A percentile compares a stretch with the other conserved stretches of the same genome.
Evolutionary conservation across 2,888 invertebrate genomes (phyloP).

Genomic region (Opisthograptis luteolata): DNA sequence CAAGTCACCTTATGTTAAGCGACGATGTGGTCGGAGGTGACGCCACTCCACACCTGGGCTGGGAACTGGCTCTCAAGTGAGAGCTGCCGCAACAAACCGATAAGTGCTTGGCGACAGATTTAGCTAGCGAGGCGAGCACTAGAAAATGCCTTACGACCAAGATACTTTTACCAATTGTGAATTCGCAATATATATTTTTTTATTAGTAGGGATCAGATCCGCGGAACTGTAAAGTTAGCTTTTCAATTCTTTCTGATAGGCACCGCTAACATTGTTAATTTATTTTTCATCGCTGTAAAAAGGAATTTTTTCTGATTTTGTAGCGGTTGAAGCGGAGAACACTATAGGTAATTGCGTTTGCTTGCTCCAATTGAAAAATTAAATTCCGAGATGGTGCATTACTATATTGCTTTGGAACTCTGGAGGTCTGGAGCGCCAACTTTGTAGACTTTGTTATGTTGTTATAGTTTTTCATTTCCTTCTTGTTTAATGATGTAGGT

Average conservation of each 20-base stretch:
- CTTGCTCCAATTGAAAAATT: conserved; percentile 45
- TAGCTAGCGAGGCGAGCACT: too few relatives aligned
- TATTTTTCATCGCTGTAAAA: conserved; percentile 1
- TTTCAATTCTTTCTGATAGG: background rate
- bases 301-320: conserved; percentile 21
- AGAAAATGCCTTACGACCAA: too few relatives aligned
- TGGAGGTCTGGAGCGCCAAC: conserved; percentile 8
- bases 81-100: too few relatives aligned
- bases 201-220: too few relatives aligned
- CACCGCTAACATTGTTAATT: background rate
- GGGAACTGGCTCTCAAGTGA: too few relatives aligned
- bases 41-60: too few relatives aligned
- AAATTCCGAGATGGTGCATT: conserved; percentile 51
- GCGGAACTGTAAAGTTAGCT: too few relatives aligned
- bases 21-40: too few relatives aligned
- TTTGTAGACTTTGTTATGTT: conserved; percentile 19
- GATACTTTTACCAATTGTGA: too few relatives aligned
- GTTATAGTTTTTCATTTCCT: conserved; percentile 27
- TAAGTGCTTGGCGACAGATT: too few relatives aligned
- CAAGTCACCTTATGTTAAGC: too few relatives aligned
- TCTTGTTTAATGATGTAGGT: background rate
- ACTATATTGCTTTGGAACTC: conserved; percentile 47
- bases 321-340: conserved; percentile 23
- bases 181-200: too few relatives aligned
- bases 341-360: conserved; percentile 41